Evolutionary conservation across 2,888 invertebrate species (phyloP).

Genomic region (Globia sparganii): DNA sequence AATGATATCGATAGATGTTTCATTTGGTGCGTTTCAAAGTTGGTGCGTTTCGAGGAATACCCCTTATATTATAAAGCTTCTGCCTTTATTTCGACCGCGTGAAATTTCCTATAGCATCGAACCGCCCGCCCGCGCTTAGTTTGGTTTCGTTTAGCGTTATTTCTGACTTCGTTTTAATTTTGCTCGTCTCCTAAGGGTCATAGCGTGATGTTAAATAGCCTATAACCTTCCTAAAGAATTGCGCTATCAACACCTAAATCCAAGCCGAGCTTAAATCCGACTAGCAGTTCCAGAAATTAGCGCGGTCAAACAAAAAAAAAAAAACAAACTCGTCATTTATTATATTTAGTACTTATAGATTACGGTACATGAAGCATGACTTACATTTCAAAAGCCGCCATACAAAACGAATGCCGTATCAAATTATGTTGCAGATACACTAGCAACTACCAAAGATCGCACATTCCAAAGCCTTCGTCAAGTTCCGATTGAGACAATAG

Average conservation of each 20-base stretch:
- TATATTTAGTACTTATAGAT: not conserved
- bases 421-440: conserved; percentile 3
- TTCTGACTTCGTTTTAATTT: too few species aligned
- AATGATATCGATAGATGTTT: too few species aligned
- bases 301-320: not conserved
- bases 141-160: too few species aligned
- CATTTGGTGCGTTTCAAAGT: too few species aligned
- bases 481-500: conserved; percentile 77
- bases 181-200: not conserved
- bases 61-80: too few species aligned
- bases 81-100: too few species aligned
- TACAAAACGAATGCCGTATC: not conserved
- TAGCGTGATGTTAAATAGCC: not conserved
- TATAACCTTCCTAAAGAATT: not conserved
- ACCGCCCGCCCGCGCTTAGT: too few species aligned
- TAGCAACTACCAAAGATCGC: conserved; percentile 38
- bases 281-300: too few species aligned
- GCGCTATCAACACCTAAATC: not conserved
- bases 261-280: too few species aligned
- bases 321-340: not conserved
- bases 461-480: conserved; percentile 50
- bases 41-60: too few species aligned
- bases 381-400: not conserved
- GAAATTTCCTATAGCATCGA: too few species aligned
- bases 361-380: not conserved